Base-by-base conservation (phyloP, 2,797 vertebrate species). In the Philypnodon macrostomus region DNA sequence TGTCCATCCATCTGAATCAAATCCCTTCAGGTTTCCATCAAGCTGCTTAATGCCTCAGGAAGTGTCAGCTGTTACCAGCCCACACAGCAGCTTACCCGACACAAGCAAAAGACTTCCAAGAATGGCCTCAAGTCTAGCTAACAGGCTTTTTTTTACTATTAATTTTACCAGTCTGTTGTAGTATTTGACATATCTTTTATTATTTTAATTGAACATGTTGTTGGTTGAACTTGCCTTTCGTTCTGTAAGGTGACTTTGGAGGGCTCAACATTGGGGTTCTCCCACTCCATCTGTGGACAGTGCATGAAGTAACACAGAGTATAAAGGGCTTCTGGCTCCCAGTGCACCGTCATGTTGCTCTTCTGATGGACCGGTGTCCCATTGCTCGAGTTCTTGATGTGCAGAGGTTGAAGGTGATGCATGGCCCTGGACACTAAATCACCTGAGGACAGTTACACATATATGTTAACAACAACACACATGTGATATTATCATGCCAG, bases 291-390 rank as follows among this genome's bases (percentile, higher is more conserved):
- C 80, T 98, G 95, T 0, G 96, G 95, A 52, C 95, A 98, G 87
- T 98, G 97, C 97, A 98, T 99, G 87, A 99, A 99, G 85, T 99
- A 99, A 82, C 96, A 99, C 24, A 99, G 91, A 0, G 97, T 98
- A 65, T 99, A 96, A 8, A 99, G 89, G 18, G 96, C 96, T 70
- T 99, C 97, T 0, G 96, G 93, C 73, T 98, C 97, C 97, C 97
- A 99, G 86, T 96, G 95, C 23, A 96, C 87, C 0, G 88, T 82
- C 47, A 87, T 87, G 50, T 33, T 77, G 53, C 89, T 89, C 82
- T 92, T 93, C 84, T 94, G 92, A 79, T 97, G 95, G 75, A 95
- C 89, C 0, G 95, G 95, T 0, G 94, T 97, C 31, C 93, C 94
- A 0, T 95, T 96, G 69, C 92, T 90, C 0, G 92, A 86, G 77